These are phyloP conservation scores for Pseudotriccus pelzelni DNA, from an alignment of 2,797 vertebrate species.

Conservation along the genomic window DNA sequence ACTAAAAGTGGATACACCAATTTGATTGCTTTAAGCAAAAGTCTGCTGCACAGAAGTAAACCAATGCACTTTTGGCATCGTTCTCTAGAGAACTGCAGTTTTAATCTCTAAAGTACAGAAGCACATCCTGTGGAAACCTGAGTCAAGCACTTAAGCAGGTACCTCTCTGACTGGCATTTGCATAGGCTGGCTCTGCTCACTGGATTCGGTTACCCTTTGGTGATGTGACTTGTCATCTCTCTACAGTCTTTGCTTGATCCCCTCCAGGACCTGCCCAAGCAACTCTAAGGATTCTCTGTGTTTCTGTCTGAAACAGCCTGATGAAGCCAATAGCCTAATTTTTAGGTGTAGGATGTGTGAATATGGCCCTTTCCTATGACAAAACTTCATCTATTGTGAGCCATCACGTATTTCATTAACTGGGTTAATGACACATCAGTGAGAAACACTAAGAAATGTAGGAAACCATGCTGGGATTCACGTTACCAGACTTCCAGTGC, in stretches of 20 bases:
- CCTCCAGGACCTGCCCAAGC: background rate
- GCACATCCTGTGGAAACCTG: background rate
- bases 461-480: background rate
- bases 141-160: background rate
- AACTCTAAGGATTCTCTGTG: background rate
- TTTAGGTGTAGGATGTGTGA: background rate
- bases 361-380: background rate
- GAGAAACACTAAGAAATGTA: background rate
- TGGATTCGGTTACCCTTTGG: background rate
- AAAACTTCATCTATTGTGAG: background rate
- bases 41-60: background rate
- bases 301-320: background rate
- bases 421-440: background rate
- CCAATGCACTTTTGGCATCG: background rate
- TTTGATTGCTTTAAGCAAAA: background rate
- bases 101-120: background rate
- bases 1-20: background rate
- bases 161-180: background rate
- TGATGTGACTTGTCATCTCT: background rate
- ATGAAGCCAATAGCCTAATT: background rate
- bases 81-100: background rate
- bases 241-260: background rate
- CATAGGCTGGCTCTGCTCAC: background rate
- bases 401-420: background rate
- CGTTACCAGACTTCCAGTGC: background rate